Evolutionary conservation across 2,888 invertebrate species (phyloP), one percentile per base, ranked within the genome.

Genomic region (Tricholauxania praeusta): DNA sequence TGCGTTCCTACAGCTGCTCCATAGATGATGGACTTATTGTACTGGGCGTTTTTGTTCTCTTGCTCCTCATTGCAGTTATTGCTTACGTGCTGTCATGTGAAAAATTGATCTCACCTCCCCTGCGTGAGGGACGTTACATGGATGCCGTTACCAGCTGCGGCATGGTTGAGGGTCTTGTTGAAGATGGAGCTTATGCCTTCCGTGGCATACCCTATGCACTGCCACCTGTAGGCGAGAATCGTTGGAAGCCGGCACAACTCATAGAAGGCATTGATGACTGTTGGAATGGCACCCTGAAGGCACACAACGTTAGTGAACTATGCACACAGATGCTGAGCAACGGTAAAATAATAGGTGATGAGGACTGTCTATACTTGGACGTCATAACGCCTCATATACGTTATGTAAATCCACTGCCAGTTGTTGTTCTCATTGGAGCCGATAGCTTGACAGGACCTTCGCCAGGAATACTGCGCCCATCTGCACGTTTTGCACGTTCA

Each of bases 331-430:
- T 92, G 64, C 89, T 92, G 72, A 89, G 91, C 72, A 91, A 92
- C 79, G 91, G 92, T 28, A 90, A 90, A 0, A 87, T 91, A 17
- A 88, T 89, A n/a, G 94, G 95, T 0, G 88, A 89, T 5, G 96
- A 96, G 85, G 93, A 96, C 84, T 96, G 96, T 79, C 88, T 96
- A 52, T 94, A 93, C 19, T 86, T 96, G 12, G 96, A 96, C 81
- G 91, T 96, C 1, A 92, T 93, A 49, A 95, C 96, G 1, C 96
- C 96, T 0, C 91, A 93, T 77, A 92, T 95, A 4, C 89, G 93
- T 63, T 95, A 95, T 82, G 92, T 93, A 78, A 91, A 91, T 19
- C 94, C 94, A 0, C 84, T 95, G 72, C 94, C 96, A 0, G 95
- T 96, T 0, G 92, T 96, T 62, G 93, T 96, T 0, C 89, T 95